Evolutionary conservation across 2,113 vertebrate genomes (phyloP).

Genomic region (Centropus unirufus): DNA sequence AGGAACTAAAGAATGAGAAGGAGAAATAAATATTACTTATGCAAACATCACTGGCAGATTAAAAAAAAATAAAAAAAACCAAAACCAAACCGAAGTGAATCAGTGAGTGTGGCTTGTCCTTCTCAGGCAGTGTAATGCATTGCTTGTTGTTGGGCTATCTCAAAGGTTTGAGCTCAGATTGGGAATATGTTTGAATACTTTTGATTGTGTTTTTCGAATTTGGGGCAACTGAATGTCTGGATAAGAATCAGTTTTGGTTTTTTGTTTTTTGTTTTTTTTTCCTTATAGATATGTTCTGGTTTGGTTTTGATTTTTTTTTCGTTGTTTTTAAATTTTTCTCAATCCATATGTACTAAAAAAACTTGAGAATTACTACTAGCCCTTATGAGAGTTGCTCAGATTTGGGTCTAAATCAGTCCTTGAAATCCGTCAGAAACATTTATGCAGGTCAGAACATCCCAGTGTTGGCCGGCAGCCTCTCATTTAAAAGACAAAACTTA

Average conservation of each 20-base stretch:
- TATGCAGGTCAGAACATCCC: not conserved
- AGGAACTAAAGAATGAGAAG: not conserved
- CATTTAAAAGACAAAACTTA: not conserved
- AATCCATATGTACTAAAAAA: not conserved
- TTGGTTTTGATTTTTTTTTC: not conserved
- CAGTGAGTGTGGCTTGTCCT: not conserved
- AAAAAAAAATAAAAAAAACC: not conserved
- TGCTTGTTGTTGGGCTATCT: not conserved
- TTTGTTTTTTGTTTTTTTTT: not conserved
- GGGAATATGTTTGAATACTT: not conserved
- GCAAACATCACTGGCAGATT: not conserved
- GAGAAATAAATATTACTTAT: not conserved
- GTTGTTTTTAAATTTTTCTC: not conserved
- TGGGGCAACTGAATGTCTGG: not conserved
- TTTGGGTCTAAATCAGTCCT: not conserved
- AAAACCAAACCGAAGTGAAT: not conserved
- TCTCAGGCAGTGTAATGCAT: not conserved
- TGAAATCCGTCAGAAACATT: not conserved
- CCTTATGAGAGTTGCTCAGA: not conserved
- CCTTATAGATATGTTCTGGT: not conserved
- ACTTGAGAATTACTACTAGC: not conserved
- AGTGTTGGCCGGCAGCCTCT: not conserved
- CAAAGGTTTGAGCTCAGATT: not conserved
- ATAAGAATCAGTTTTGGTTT: not conserved
- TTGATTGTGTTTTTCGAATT: not conserved